Conservation (phyloP, 1,140 invertebrate genomes). For the Zaprionus taronus region DNA sequence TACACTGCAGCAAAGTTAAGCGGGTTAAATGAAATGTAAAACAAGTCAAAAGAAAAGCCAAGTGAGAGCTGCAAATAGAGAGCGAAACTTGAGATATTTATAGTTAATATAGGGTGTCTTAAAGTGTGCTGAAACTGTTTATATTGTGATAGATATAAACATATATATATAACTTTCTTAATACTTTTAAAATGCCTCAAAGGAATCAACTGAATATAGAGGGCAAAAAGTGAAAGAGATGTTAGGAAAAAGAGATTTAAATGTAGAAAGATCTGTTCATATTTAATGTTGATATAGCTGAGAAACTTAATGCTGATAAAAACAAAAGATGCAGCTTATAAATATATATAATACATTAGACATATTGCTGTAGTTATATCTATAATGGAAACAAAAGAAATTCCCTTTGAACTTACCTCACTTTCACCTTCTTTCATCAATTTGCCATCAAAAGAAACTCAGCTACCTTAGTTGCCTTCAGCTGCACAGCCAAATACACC, state of each 20-base stretch:
- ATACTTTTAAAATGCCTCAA: too few species aligned
- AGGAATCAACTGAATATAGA: too few species aligned
- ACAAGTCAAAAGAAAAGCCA: background rate
- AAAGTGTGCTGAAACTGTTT: background rate
- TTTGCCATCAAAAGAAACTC: background rate
- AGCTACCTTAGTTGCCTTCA: too few species aligned
- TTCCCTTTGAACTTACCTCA: background rate
- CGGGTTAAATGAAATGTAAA: constrained; percentile 9
- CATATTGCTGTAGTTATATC: too few species aligned
- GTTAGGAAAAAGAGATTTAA: too few species aligned
- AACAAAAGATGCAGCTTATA: background rate
- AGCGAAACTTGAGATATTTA: background rate
- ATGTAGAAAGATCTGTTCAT: too few species aligned
- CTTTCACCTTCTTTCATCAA: background rate
- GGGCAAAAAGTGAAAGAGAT: too few species aligned
- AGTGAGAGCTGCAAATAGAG: background rate
- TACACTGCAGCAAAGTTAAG: constrained; percentile 36
- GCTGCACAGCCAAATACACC: too few species aligned
- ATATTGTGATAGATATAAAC: too few species aligned
- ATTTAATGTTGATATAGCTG: too few species aligned
- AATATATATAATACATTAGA: background rate
- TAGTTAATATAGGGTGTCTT: background rate
- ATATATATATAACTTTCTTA: background rate
- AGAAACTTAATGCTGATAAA: too few species aligned
- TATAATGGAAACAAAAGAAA: background rate